Conservation (phyloP, 2,888 invertebrate species). For the Drosophila siamana region DNA sequence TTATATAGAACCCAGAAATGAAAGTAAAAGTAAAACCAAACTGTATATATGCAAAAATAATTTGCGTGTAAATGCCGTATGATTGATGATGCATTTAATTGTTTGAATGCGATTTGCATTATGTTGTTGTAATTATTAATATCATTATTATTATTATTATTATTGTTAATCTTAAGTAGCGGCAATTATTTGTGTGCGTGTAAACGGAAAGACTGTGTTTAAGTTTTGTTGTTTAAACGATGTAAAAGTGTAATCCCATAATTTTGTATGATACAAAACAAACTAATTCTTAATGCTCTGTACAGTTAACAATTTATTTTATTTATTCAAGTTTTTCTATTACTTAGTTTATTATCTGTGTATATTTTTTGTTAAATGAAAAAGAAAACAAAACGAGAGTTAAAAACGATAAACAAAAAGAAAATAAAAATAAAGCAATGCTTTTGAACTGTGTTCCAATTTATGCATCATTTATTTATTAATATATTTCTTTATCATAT, state of each 20-base stretch:
- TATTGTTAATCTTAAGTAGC: conserved; percentile 75
- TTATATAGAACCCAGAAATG: conserved; percentile 27
- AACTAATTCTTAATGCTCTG: conserved; percentile 47
- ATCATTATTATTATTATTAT: conserved; percentile 18
- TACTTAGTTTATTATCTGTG: conserved; percentile 64
- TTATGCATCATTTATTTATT: background rate
- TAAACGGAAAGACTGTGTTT: conserved; percentile 82
- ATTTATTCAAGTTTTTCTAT: conserved; percentile 67
- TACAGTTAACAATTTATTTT: conserved; percentile 55
- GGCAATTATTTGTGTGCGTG: conserved; percentile 77
- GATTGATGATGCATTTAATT: conserved; percentile 17
- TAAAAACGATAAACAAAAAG: conserved; percentile 26
- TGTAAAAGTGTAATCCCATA: conserved; percentile 32
- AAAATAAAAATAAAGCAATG: conserved; percentile 46
- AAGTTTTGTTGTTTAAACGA: conserved; percentile 75
- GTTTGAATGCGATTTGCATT: conserved; percentile 8
- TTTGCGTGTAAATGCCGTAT: background rate
- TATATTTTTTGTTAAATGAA: conserved; percentile 67
- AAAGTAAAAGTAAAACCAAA: conserved; percentile 25
- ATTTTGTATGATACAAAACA: conserved; percentile 22
- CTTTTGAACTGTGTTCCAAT: conserved; percentile 46
- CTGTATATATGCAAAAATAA: conserved; percentile 41
- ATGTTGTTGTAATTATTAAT: conserved; percentile 31
- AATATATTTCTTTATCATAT: too few species aligned
- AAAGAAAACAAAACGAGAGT: conserved; percentile 36